Evolutionary conservation across 2,888 invertebrate genomes (phyloP).

Genomic region (Melangyna quadrimaculata): DNA sequence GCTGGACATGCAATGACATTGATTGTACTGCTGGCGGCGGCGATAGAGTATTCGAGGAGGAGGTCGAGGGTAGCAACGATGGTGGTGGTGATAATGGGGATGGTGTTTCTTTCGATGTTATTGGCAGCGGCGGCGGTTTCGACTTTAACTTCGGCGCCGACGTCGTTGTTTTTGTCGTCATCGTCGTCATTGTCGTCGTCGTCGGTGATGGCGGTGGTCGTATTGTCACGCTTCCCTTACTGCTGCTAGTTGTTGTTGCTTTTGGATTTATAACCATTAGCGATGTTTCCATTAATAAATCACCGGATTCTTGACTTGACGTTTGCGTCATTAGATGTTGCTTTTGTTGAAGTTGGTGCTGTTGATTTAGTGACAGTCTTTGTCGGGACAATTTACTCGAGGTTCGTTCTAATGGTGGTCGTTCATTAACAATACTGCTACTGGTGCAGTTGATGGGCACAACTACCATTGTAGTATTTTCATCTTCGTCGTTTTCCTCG

Average conservation of each 20-base stretch:
- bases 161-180: neutral
- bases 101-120: conserved; percentile 34
- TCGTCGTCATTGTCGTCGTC: conserved; percentile 54
- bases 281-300: conserved; percentile 79
- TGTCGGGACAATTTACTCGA: conserved; percentile 78
- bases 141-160: neutral
- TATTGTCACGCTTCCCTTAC: conserved; percentile 65
- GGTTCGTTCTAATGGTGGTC: conserved; percentile 70
- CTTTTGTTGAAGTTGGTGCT: conserved; percentile 73
- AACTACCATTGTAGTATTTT: conserved; percentile 46
- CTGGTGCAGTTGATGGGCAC: conserved; percentile 58
- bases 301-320: conserved; percentile 74
- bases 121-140: conserved; percentile 53
- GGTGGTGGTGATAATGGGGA: conserved; percentile 27
- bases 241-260: conserved; percentile 25
- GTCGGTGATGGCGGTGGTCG: conserved; percentile 43
- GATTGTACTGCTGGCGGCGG: conserved; percentile 68
- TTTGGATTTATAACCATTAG: conserved; percentile 76
- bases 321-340: conserved; percentile 68
- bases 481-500: conserved; percentile 73
- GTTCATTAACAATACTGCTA: conserved; percentile 58
- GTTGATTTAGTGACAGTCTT: conserved; percentile 78
- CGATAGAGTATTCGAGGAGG: conserved; percentile 51
- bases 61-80: conserved; percentile 49
- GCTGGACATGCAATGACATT: conserved; percentile 67